Evolutionary conservation across 2,888 invertebrate genomes (phyloP), one percentile per base, ranked within the genome.

Genomic region (Campoplex capitator): DNA sequence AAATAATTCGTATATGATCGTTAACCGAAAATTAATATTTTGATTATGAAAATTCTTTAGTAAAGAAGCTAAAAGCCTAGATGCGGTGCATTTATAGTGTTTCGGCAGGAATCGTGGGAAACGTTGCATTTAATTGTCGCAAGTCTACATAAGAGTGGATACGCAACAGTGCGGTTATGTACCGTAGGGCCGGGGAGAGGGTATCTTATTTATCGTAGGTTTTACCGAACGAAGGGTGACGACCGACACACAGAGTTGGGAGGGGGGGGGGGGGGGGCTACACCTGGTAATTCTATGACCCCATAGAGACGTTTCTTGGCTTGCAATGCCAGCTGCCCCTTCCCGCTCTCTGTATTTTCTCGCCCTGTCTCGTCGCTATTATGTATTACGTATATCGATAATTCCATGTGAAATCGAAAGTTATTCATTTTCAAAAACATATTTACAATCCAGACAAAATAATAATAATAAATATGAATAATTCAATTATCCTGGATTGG

Each of bases 221-320:
- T 62, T 79, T 88, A 87, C 84, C 84, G 86, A 84, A 78, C 74
- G 88, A 88, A 87, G 83, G 86, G 79, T 71, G 48, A 45, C 48
- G 42, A 62, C 7, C 62, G 62, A 75, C 62, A 65, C 70, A 76
- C 83, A 81, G 89, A 89, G 76, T 75, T 88, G 88, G 54, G 42
- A 18, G 45, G 83, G 32, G 32, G 42, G 32, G 45, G 83, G 42
- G 32, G 45, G 83, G 42, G 32, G 45, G 83, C 88, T 89, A 89
- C 92, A 92, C 92, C 92, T 92, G 92, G 92, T 91, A 90, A 91
- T 91, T 91, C 89, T 89, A 90, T 91, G 91, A 90, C 89, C 91
- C 91, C 89, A 88, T 87, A 85, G 88, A 89, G 89, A 89, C 54
- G 89, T 90, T 89, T 89, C 89, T 89, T 91, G 89, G 89, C 90